phyloP scores from a whole-genome alignment of 2,113 vertebrate genomes.

The Mesembrinibis cayennensis region DNA sequence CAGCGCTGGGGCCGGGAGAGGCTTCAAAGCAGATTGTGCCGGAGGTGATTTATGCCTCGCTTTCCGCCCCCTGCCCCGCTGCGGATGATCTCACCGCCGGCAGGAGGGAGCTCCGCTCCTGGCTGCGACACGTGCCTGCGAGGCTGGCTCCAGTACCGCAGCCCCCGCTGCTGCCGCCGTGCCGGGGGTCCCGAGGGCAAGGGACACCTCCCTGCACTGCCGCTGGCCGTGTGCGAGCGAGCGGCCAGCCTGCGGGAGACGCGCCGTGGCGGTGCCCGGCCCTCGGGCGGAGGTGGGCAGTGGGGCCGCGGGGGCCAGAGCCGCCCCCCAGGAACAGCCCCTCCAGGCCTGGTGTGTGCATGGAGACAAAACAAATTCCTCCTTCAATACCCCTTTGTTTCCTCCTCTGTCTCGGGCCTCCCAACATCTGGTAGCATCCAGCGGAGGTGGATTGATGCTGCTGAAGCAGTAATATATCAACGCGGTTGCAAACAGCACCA shows the following conservation, averaged over 20 bases:
- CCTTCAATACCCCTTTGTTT: neutral
- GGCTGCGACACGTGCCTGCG: neutral
- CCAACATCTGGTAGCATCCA: conserved; percentile 17
- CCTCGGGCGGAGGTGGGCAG: neutral
- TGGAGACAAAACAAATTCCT: neutral
- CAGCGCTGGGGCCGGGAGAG: neutral
- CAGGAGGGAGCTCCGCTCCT: neutral
- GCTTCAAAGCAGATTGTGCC: rapidly evolving
- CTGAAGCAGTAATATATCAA: neutral
- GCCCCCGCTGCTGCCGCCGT: neutral
- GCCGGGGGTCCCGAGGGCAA: rapidly evolving
- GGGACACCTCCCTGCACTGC: rapidly evolving
- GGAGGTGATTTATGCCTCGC: neutral
- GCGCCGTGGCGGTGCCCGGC: rapidly evolving
- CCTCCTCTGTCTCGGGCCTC: neutral
- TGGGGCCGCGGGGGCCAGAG: neutral
- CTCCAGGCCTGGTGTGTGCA: neutral
- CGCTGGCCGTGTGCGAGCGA: neutral
- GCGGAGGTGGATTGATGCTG: neutral
- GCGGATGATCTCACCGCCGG: neutral
- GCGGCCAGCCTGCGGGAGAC: neutral
- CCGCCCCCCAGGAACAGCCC: rapidly evolving
- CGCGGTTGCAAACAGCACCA: rapidly evolving
- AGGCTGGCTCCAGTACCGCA: neutral
- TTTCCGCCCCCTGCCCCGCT: neutral